Evolutionary conservation across 2,888 invertebrate species (phyloP), one percentile per base, ranked within the genome.

Genomic region (Taphrorychus bicolor): DNA sequence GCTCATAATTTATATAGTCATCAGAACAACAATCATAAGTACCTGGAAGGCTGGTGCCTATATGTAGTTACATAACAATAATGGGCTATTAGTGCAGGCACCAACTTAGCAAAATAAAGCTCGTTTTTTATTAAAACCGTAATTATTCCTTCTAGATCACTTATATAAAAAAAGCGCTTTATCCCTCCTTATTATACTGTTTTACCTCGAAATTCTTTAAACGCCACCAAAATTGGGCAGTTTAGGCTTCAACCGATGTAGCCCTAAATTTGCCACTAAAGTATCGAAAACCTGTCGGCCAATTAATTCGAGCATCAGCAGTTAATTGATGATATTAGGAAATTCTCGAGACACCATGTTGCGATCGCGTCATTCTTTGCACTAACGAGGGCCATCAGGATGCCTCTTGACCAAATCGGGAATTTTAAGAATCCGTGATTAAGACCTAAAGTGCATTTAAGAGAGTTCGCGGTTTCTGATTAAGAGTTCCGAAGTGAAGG

Each of bases 251-350:
- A 9, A 9, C 32, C 32, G 11, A n/a, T n/a, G n/a, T n/a, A 1
- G 32, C 32, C 11, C 32, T 9, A 32, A 32, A 32, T 32, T 32
- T 1, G 3, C 32, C 11, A 11, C 7, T 9, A 3, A 32, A 32
- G 32, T 32, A 32, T 5, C 45, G 45, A 45, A 45, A 45, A 45
- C 45, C 45, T 45, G 45, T 45, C 45, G 17, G 45, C 45, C 45
- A 45, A 45, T 45, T 45, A 45, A 45, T 16, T 45, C 45, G 45
- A 45, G 45, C 14, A 17, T 17, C 45, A n/a, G n/a, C n/a, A 11
- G 45, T 45, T 45, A 45, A 45, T 45, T 45, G 17, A 45, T 5
- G 45, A 5, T 7, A 45, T 16, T 45, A 45, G 45, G 45, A 45
- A 45, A 45, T 45, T 45, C 45, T 45, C 16, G 45, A 16, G 17